Conservation (phyloP, 2,113 vertebrate genomes). For the Dicentrarchus labrax region DNA sequence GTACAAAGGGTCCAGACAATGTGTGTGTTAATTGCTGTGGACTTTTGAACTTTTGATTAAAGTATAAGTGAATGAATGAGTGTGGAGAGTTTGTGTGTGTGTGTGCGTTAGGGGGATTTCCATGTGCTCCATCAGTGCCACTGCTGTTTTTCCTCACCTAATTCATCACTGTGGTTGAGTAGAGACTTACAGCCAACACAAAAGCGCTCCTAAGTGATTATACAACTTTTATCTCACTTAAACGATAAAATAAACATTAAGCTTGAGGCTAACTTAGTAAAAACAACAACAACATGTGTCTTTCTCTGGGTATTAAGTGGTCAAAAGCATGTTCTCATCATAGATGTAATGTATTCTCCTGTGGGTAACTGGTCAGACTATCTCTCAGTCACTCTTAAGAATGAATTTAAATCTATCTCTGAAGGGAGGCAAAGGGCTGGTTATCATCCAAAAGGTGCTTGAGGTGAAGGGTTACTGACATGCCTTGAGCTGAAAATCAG, state of each 20-base stretch:
- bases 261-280: not conserved
- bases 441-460: conserved; percentile 10
- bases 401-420: conserved; percentile 9
- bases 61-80: not conserved
- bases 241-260: not conserved
- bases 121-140: conserved; percentile 12
- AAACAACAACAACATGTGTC: not conserved
- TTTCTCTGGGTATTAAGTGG: not conserved
- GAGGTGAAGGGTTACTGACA: conserved; percentile 20
- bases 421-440: not conserved
- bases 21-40: not conserved
- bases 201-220: conserved; percentile 12
- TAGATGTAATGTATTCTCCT: not conserved
- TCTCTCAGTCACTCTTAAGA: not conserved
- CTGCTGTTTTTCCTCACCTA: not conserved
- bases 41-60: conserved; percentile 12
- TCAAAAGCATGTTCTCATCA: conserved; percentile 10
- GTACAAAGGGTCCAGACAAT: not conserved
- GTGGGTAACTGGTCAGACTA: not conserved
- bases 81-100: not conserved
- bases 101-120: not conserved
- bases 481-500: not conserved
- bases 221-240: conserved; percentile 11
- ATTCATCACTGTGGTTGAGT: conserved; percentile 25
- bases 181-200: conserved; percentile 29